These are phyloP conservation scores for Montifringilla adamsi DNA, from an alignment of 2,113 vertebrate species.

Conservation along the genomic window DNA sequence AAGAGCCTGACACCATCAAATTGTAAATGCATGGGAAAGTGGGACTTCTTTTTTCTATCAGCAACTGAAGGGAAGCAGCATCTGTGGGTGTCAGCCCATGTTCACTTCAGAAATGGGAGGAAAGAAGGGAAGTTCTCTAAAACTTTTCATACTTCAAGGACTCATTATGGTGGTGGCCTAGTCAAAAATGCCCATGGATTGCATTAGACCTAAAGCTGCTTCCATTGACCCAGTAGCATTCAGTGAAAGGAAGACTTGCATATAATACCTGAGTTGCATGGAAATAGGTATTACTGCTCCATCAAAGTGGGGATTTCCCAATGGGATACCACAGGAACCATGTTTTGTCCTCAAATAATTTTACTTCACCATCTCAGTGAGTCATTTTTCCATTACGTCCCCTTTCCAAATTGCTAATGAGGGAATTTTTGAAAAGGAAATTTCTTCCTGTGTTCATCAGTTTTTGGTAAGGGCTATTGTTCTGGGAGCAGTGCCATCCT, in stretches of 20 bases:
- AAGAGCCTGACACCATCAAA: background rate
- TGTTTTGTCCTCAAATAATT: background rate
- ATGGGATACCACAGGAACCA: background rate
- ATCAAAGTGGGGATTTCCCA: background rate
- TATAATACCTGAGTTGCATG: background rate
- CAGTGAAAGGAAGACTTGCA: background rate
- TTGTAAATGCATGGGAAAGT: background rate
- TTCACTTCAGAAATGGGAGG: background rate
- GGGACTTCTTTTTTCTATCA: background rate
- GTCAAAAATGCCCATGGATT: background rate
- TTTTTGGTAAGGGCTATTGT: conserved; percentile 2
- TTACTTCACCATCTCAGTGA: background rate
- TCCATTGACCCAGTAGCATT: background rate
- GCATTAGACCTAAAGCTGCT: background rate
- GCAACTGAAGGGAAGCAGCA: background rate
- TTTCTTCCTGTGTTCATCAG: background rate
- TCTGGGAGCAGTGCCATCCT: conserved; percentile 35
- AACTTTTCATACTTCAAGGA: background rate
- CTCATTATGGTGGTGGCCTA: background rate
- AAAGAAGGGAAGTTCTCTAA: background rate
- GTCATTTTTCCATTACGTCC: background rate
- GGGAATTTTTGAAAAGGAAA: background rate
- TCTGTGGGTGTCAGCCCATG: background rate
- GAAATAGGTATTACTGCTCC: background rate
- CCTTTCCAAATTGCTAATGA: background rate